Conservation (phyloP, 2,797 vertebrate genomes). For the Cephalopachus bancanus region DNA sequence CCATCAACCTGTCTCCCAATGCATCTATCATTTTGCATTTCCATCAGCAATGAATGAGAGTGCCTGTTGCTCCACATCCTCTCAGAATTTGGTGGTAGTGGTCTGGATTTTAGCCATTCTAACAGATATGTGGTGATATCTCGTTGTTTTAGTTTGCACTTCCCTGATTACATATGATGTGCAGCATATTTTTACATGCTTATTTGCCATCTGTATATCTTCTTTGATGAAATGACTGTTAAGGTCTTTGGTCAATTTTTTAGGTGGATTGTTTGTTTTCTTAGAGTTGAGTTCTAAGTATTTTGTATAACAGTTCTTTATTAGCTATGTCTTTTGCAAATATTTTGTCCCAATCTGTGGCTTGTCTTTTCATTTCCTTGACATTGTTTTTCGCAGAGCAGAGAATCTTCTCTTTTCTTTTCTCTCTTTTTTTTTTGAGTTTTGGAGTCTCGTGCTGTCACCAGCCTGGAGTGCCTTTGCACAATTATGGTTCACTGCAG, state of each 20-base stretch:
- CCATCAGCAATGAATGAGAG: not conserved
- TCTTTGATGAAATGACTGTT: not conserved
- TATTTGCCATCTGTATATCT: not conserved
- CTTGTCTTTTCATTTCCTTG: not conserved
- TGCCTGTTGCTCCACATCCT: not conserved
- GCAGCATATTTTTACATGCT: not conserved
- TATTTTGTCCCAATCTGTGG: not conserved
- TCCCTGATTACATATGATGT: not conserved
- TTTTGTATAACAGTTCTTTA: not conserved
- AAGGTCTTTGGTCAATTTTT: not conserved
- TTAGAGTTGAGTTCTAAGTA: not conserved
- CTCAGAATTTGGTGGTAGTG: not conserved
- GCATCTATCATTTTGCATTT: not conserved
- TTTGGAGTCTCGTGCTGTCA: no score
- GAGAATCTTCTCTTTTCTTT: not conserved
- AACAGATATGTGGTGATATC: not conserved
- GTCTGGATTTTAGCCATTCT: not conserved
- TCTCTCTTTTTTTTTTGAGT: no score
- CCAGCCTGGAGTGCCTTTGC: no score
- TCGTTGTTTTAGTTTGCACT: not conserved
- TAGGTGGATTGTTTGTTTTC: not conserved
- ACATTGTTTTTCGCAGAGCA: not conserved
- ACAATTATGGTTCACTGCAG: no score
- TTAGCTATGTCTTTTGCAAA: not conserved
- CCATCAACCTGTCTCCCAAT: not conserved